Conservation (phyloP, 1,140 invertebrate genomes). For the Catajapyx aquilonaris region DNA sequence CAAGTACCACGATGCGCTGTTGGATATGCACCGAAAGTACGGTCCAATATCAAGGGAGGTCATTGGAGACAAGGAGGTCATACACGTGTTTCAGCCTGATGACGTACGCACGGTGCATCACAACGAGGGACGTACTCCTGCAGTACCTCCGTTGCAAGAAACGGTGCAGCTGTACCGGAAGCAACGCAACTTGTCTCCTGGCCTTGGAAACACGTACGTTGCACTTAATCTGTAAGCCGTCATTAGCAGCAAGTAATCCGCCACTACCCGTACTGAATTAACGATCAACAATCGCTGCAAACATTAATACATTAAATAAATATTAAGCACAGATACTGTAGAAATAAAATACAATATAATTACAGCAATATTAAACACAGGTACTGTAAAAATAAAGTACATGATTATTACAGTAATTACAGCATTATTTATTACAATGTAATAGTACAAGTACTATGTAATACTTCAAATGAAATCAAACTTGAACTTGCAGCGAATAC, state of each 20-base stretch:
- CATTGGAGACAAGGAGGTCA: constrained; percentile 14
- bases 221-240: too few species aligned
- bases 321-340: neutral
- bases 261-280: too few species aligned
- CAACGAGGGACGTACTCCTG: constrained; percentile 25
- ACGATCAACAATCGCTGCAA: too few species aligned
- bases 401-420: neutral
- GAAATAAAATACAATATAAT: too few species aligned
- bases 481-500: too few species aligned
- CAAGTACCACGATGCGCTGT: constrained; percentile 16
- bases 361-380: too few species aligned
- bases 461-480: too few species aligned
- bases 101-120: constrained; percentile 18
- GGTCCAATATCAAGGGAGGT: constrained; percentile 18
- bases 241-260: too few species aligned
- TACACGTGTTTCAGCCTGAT: constrained; percentile 20
- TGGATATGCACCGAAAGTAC: constrained; percentile 14
- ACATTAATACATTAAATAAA: neutral
- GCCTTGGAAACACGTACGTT: constrained; percentile 31
- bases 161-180: constrained; percentile 25
- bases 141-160: constrained; percentile 26
- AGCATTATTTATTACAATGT: neutral
- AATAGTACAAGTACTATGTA: neutral
- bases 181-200: constrained; percentile 23
- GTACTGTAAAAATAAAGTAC: too few species aligned